Percentiles rank a stretch among this genome's conserved stretches.
These are phyloP conservation scores for Thunnus maccoyii DNA, from an alignment of 2,113 vertebrate species.

Conservation along the genomic window DNA sequence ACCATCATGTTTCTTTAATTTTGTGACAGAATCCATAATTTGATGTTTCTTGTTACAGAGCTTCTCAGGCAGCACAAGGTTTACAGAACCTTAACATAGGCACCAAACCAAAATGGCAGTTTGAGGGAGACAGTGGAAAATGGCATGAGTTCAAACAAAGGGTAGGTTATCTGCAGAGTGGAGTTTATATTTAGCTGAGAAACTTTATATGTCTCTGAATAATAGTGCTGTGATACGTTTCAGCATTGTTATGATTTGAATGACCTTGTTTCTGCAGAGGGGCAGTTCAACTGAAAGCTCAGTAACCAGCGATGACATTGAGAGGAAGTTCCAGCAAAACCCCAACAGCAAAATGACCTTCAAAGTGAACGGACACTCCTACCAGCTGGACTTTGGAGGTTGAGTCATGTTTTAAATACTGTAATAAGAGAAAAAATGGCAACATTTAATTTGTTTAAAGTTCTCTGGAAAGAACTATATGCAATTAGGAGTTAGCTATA, in stretches of 20 bases:
- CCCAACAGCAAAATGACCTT: constrained; percentile 31
- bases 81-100: not conserved
- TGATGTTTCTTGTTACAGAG: constrained; percentile 23
- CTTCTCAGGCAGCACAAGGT: accelerated
- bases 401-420: not conserved
- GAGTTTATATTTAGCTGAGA: not conserved
- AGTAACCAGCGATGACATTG: constrained; percentile 70
- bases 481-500: too few species aligned
- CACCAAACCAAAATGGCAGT: constrained; percentile 73
- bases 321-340: constrained; percentile 69
- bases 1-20: too few species aligned
- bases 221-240: not conserved
- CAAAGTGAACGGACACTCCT: constrained; percentile 42
- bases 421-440: not conserved
- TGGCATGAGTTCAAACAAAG: constrained; percentile 72
- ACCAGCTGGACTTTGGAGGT: constrained; percentile 78
- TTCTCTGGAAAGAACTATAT: too few species aligned
- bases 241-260: not conserved
- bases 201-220: not conserved
- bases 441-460: too few species aligned
- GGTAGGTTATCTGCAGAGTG: constrained; percentile 37
- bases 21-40: too few species aligned
- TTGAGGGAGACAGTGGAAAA: constrained; percentile 50
- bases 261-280: constrained; percentile 15
- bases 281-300: constrained; percentile 46